Percentiles rank a stretch among this genome's conserved stretches.
phyloP scores from a whole-genome alignment of 2,888 invertebrate genomes.

The Polylopha cassiicola region DNA sequence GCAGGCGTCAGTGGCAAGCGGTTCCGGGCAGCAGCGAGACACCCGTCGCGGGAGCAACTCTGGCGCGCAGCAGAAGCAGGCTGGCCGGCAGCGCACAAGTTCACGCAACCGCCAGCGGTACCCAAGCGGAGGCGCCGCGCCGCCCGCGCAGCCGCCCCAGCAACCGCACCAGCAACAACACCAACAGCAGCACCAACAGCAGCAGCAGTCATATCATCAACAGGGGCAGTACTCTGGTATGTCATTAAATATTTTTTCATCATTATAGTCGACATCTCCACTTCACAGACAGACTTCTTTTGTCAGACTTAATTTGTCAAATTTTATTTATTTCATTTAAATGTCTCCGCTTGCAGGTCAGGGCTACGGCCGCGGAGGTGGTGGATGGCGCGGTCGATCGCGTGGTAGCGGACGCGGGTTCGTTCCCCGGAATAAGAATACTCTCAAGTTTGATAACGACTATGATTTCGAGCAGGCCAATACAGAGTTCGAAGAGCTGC shows the following conservation, averaged over 20 bases:
- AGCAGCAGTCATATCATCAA: conserved; percentile 43
- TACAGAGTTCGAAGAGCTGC: conserved; percentile 95
- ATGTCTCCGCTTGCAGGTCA: conserved; percentile 43
- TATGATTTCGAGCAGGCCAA: conserved; percentile 99
- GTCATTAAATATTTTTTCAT: too few species aligned
- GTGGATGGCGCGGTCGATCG: conserved; percentile 64
- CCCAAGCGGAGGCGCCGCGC: conserved; percentile 27
- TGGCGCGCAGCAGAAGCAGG: conserved; percentile 39
- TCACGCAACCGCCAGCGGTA: conserved; percentile 29
- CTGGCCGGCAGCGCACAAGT: conserved; percentile 45
- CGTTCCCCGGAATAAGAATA: conserved; percentile 78
- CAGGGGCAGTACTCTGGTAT: conserved; percentile 34
- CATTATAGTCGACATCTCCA: too few species aligned
- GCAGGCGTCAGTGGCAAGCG: conserved; percentile 51
- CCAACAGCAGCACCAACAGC: conserved; percentile 34
- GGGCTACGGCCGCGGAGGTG: conserved; percentile 69
- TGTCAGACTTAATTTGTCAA: too few species aligned
- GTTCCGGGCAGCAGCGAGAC: conserved; percentile 55
- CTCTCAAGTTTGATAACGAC: conserved; percentile 95
- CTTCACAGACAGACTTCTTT: too few species aligned
- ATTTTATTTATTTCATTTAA: not conserved
- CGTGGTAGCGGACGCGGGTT: conserved; percentile 68
- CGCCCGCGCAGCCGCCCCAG: conserved; percentile 38
- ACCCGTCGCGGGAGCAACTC: conserved; percentile 54
- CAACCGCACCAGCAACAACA: conserved; percentile 43